Base-by-base conservation (phyloP, 2,113 vertebrate species). In the Petrocephalus zakoni region DNA sequence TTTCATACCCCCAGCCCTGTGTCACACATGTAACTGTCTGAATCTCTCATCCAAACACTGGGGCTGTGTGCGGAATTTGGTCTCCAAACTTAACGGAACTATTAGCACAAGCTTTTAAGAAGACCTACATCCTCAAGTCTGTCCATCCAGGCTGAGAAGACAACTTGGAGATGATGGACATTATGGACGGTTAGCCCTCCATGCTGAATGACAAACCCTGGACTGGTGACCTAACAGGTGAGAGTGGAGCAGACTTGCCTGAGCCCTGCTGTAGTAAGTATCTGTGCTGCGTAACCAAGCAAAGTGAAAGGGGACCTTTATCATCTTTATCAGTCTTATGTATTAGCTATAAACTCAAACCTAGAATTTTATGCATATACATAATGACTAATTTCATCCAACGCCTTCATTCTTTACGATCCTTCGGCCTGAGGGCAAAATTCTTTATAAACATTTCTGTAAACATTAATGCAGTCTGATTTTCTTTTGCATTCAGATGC, bases 401-500 rank as follows among this genome's bases (percentile, higher is more conserved):
- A 4, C 25, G n/a, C n/a, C 61, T 64, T 64, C 61, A 25, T 64
- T 64, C 61, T 25, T 64, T 9, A 64, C 11, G 25, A 64, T 64
- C n/a, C 25, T 92, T 94, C 90, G 89, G 94, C 94, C 94, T 64
- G 89, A 93, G 93, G 92, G 55, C 91, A 93, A 90, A 89, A 87
- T 90, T 90, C 89, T 88, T 88, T 91, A 88, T 91, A 90, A 92
- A 91, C 91, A 92, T 93, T 93, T 94, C 91, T 94, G 94, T 94
- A 93, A 64, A 64, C 61, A 91, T 82, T 21, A 47, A 82, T 46
- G 90, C 94, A 93, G 94, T 94, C 93, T 93, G 89, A 88, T 64
- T 25, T 64, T 25, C 8, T 64, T 95, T 95, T 94, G 93, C 92
- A 94, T 94, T 94, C 92, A 95, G 93, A 94, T 91, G 92, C 91